phyloP scores from a whole-genome alignment of 2,888 invertebrate genomes.

The Xestia ashworthii region DNA sequence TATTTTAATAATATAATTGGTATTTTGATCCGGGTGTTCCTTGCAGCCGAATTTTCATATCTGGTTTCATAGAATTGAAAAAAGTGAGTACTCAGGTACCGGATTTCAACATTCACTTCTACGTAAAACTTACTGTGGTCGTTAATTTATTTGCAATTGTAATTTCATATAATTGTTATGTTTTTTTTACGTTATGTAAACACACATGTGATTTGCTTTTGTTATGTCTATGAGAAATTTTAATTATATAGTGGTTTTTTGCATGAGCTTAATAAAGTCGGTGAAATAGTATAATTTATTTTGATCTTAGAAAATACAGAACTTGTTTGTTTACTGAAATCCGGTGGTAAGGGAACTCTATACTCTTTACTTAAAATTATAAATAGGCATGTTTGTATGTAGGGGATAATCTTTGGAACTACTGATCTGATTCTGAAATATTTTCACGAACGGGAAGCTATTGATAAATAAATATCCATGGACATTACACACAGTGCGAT shows the following conservation, averaged over 20 bases:
- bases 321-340: not conserved
- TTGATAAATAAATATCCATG: too few relatives aligned
- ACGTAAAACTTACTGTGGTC: not conserved
- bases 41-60: not conserved
- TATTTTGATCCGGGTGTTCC: not conserved
- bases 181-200: slow-evolving; percentile 24
- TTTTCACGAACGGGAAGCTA: too few relatives aligned
- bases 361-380: too few relatives aligned
- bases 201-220: slow-evolving; percentile 6
- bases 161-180: slow-evolving; percentile 38
- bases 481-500: too few relatives aligned
- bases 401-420: too few relatives aligned
- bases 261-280: not conserved
- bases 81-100: not conserved
- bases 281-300: not conserved
- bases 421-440: too few relatives aligned
- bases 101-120: slow-evolving; percentile 22
- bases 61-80: not conserved
- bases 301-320: not conserved
- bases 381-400: too few relatives aligned
- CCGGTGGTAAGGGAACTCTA: not conserved
- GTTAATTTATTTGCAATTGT: slow-evolving; percentile 28
- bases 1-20: not conserved
- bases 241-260: not conserved
- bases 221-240: slow-evolving; percentile 13